Base-by-base conservation (phyloP, 1,140 invertebrate species). In the Ceratitis capitata region DNA sequence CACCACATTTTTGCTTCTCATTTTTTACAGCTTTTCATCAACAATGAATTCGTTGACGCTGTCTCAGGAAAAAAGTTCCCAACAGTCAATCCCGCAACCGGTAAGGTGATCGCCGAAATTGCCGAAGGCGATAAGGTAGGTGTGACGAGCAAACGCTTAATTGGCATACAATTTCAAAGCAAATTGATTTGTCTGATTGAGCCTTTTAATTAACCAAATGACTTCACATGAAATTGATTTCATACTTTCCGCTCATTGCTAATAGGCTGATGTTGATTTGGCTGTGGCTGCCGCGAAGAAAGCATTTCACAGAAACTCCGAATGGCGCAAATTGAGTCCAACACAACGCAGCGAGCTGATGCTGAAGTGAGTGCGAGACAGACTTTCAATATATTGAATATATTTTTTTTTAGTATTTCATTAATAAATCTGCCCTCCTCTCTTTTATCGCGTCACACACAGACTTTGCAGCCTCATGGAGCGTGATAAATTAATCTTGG, bases 31-130 rank as follows among this genome's bases (percentile, higher is more conserved):
- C 92, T 98, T 19, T 98, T 98, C 89, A 98, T 98, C 89, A 97
- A 98, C 93, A 98, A 98, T 92, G 95, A 98, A 91, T 99, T 96
- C 92, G 96, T 97, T 58, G 95, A 98, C 90, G 93, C 97, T 2
- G 93, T 94, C 1, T 96, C 94, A 86, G 94, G 94, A 85, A 96
- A 95, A 90, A 96, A 93, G 84, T 96, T 96, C 91, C 89, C 93
- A 10, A 95, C 95, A 0, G 92, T 97, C 83, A 98, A 98, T 92
- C 98, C 98, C 85, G 93, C 95, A 5, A 97, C 94, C 88, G 97
- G 95, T 82, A 93, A 95, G 88, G 95, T 95, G 86, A 98, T 99
- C 86, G 92, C 92, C 32, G 92, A 97, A 88, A 94, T 99, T 19
- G 93, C 96, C 69, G 97, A 98, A 93, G 98, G 94, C 84, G 95